Evolutionary conservation across 2,888 invertebrate genomes (phyloP).

Genomic region (Leptopterna dolabrata): DNA sequence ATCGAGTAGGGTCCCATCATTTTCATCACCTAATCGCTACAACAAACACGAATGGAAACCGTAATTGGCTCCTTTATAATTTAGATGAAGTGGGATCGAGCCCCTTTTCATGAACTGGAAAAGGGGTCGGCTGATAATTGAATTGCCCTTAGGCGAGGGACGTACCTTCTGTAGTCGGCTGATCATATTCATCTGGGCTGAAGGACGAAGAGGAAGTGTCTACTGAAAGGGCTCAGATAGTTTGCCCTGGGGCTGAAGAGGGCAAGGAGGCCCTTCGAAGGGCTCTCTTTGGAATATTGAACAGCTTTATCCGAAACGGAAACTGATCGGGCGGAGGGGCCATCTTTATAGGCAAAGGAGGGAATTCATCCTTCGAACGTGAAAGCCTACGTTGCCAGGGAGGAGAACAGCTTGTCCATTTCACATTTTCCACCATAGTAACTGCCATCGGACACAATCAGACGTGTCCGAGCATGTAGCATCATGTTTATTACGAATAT

Average conservation of each 20-base stretch:
- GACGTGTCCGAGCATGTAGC: too few species aligned
- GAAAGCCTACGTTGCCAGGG: too few species aligned
- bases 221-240: background rate
- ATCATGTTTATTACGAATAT: too few species aligned
- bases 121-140: background rate
- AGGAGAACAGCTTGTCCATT: too few species aligned
- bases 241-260: background rate
- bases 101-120: background rate
- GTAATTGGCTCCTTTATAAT: conserved; percentile 47
- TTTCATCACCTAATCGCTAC: conserved; percentile 31
- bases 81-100: conserved; percentile 31
- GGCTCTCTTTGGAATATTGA: background rate
- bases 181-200: background rate
- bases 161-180: background rate
- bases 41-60: conserved; percentile 18
- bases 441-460: too few species aligned
- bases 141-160: conserved; percentile 2
- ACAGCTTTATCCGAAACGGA: background rate
- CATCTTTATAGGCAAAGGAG: background rate
- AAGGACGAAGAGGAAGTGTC: background rate
- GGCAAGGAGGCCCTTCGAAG: background rate
- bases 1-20: background rate
- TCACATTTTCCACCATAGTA: too few species aligned
- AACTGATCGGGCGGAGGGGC: background rate
- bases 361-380: too few species aligned